These are phyloP conservation scores for Luidia sarsii DNA, from an alignment of 53 echinoderm and acorn worm species.

Conservation along the genomic window DNA sequence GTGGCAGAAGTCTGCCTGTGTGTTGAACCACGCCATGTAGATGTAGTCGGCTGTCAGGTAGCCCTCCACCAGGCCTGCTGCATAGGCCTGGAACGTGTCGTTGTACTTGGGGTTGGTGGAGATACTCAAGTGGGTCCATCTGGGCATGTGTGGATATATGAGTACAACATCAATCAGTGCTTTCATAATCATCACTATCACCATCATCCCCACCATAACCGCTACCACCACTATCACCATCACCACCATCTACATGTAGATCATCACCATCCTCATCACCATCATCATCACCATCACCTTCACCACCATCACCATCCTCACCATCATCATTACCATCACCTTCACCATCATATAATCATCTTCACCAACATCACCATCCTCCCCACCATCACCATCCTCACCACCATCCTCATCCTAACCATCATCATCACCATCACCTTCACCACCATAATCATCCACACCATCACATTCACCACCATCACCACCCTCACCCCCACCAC, in stretches of 20 bases:
- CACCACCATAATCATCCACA: too few relatives aligned
- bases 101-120: constrained; percentile 74
- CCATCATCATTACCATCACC: too few relatives aligned
- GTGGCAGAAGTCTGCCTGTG: constrained; percentile 67
- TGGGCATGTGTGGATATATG: constrained; percentile 1
- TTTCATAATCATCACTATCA: not conserved
- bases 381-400: too few relatives aligned
- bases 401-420: too few relatives aligned
- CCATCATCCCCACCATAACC: too few relatives aligned
- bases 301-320: not conserved
- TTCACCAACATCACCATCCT: too few relatives aligned
- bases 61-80: constrained; percentile 91
- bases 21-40: constrained; percentile 92
- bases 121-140: constrained; percentile 88
- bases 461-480: too few relatives aligned
- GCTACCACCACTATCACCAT: not conserved
- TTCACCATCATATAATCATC: too few relatives aligned
- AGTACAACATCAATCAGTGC: not conserved
- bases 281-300: not conserved
- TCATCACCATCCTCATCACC: not conserved
- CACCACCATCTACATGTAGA: not conserved
- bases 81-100: constrained; percentile 84
- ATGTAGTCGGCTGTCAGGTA: constrained; percentile 72
- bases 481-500: too few relatives aligned
- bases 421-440: too few relatives aligned